These are phyloP conservation scores for Crotalus viridis DNA, from an alignment of 2,113 vertebrate genomes.

Conservation along the genomic window DNA sequence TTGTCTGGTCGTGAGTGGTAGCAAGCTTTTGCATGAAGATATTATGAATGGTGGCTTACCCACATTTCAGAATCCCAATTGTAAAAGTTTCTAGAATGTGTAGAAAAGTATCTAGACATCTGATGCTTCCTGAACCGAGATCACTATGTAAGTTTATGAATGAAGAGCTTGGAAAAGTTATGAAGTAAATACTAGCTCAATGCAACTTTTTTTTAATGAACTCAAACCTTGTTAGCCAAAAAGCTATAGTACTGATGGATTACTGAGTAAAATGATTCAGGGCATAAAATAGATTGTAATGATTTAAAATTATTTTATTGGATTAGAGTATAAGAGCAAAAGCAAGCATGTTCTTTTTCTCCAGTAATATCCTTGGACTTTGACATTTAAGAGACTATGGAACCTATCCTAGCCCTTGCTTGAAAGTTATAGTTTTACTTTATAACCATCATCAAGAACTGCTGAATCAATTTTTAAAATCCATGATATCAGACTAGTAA, in stretches of 20 bases:
- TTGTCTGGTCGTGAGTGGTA: background rate
- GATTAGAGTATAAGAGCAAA: conserved; percentile 32
- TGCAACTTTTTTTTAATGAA: background rate
- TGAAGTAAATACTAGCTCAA: conserved; percentile 19
- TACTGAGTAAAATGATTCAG: conserved; percentile 32
- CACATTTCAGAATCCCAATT: background rate
- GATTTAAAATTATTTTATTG: conserved; percentile 38
- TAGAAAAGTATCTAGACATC: background rate
- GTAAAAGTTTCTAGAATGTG: background rate
- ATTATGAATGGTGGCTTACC: background rate
- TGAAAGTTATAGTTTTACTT: conserved; percentile 40
- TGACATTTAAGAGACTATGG: background rate
- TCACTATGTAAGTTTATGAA: too few relatives aligned
- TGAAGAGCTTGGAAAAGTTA: background rate
- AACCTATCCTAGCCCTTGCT: conserved; percentile 23
- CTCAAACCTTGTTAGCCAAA: conserved; percentile 28
- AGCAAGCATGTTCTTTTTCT: conserved; percentile 1
- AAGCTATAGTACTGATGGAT: background rate
- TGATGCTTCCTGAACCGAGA: background rate
- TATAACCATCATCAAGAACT: conserved; percentile 8
- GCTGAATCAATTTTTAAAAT: background rate
- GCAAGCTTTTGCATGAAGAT: background rate
- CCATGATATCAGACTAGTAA: background rate
- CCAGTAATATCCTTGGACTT: conserved; percentile 24
- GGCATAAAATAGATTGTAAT: conserved; percentile 11